Evolutionary conservation across 64 coral and sea anemone genomes (phyloP).

Genomic region (Pocillopora damicornis): DNA sequence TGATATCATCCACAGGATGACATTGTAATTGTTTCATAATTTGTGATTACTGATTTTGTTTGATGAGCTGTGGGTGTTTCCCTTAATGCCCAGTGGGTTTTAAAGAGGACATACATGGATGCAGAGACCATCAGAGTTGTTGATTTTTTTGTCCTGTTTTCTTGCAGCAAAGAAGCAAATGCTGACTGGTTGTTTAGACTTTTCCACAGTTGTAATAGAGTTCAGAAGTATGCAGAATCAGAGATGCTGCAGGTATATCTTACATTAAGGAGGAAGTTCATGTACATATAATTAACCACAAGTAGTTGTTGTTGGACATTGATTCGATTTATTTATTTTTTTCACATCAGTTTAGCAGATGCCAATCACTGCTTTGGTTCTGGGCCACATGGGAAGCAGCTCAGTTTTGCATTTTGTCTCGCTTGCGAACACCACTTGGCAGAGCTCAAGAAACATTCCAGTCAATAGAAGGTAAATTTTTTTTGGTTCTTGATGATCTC

Average conservation of each 20-base stretch:
- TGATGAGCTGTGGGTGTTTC: no score
- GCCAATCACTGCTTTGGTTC: slow-evolving; percentile 87
- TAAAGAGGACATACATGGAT: no score
- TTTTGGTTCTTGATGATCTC: background rate
- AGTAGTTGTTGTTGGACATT: background rate
- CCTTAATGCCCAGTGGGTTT: no score
- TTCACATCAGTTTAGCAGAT: slow-evolving; percentile 74
- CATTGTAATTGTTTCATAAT: no score
- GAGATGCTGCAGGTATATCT: slow-evolving; percentile 72
- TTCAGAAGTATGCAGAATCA: slow-evolving; percentile 57
- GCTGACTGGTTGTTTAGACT: slow-evolving; percentile 83
- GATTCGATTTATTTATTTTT: background rate
- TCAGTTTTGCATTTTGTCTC: slow-evolving; percentile 91
- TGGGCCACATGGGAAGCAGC: slow-evolving; percentile 97
- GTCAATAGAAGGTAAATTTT: slow-evolving; percentile 73
- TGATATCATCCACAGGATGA: no score
- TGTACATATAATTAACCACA: background rate
- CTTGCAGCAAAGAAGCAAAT: slow-evolving; percentile 77
- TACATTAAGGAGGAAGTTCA: background rate
- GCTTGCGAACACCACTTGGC: slow-evolving; percentile 86
- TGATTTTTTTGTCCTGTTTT: background rate
- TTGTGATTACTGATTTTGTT: no score
- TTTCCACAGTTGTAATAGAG: slow-evolving; percentile 89
- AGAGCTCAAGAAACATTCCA: slow-evolving; percentile 98
- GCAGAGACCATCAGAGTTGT: background rate